These are phyloP conservation scores for Lepisosteus osseus DNA, from an alignment of 2,113 vertebrate genomes.

Conservation along the genomic window DNA sequence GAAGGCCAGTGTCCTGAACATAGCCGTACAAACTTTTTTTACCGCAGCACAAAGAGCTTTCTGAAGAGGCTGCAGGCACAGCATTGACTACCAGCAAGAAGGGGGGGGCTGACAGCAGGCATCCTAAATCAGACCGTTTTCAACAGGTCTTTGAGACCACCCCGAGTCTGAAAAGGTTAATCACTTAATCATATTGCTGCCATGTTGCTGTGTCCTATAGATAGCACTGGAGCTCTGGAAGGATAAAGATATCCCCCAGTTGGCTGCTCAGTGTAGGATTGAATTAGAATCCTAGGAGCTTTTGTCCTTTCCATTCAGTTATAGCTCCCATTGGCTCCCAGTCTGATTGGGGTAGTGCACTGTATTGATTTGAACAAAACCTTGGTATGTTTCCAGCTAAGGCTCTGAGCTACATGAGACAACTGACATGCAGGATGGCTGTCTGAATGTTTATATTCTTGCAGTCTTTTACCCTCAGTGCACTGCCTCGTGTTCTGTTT, in stretches of 20 bases:
- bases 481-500: slow-evolving; percentile 1
- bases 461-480: background rate
- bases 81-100: too few relatives aligned
- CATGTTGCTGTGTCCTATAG: too few relatives aligned
- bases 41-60: too few relatives aligned
- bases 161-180: too few relatives aligned
- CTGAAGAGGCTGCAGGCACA: too few relatives aligned
- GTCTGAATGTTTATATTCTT: slow-evolving; percentile 26
- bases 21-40: too few relatives aligned
- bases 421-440: slow-evolving; percentile 34
- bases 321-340: slow-evolving; percentile 39
- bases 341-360: slow-evolving; percentile 45
- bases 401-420: slow-evolving; percentile 26
- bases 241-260: background rate
- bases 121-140: too few relatives aligned
- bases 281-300: slow-evolving; percentile 5
- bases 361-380: slow-evolving; percentile 36
- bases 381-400: slow-evolving; percentile 24
- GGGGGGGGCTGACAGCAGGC: too few relatives aligned
- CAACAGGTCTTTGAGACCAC: too few relatives aligned
- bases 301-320: slow-evolving; percentile 38
- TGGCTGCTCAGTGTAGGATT: slow-evolving; percentile 1
- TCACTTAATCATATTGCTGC: too few relatives aligned
- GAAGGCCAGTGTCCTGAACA: too few relatives aligned
- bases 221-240: background rate